Base-by-base conservation (phyloP, 1,140 invertebrate genomes). In the Chelonus insularis region DNA sequence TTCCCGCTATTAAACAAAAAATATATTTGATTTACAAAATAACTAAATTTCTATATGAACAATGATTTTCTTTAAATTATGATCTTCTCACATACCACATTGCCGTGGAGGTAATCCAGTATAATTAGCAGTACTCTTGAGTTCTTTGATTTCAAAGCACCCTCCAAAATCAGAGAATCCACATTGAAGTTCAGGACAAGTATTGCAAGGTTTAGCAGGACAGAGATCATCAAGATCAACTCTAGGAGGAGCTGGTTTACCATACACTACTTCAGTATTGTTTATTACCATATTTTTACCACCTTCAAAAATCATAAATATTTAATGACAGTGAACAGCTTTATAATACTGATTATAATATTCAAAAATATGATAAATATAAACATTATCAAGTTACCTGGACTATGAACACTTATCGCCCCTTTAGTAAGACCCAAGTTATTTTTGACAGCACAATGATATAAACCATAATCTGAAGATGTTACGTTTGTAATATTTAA, bases 1-100 rank as follows among this genome's bases (percentile, higher is more conserved):
- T 85, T 74, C 94, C 96, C 75, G 91, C 94, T 95, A 78, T 23
- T 82, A 59, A 68, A 58, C 68, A 55, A 16, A 47, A 7, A 45
- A 2, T n/a, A 45, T 45, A 34, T 8, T 34, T 2, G 32, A 34
- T 34, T 34, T 2, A 34, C 7, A 34, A 34, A 34, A 1, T 34
- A 34, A 34, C 7, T 34, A 11, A 34, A 1, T 11, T 34, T 34
- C 6, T 34, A 34, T 7, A 34, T 7, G 6, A 34, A 34, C 11
- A 34, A 34, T 34, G 11, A n/a, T 51, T 25, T 20, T 47, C 8
- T 20, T 50, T 11, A 50, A 23, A 1, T 37, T 21, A 59, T 29
- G 23, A 48, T 29, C 9, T 43, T 48, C 43, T 32, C 54, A 71
- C 73, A 11, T 70, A 79, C 79, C 80, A 23, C 70, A 68, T 14